These are phyloP conservation scores for Cheilosia vulpina DNA, from an alignment of 2,888 invertebrate species.

Conservation along the genomic window DNA sequence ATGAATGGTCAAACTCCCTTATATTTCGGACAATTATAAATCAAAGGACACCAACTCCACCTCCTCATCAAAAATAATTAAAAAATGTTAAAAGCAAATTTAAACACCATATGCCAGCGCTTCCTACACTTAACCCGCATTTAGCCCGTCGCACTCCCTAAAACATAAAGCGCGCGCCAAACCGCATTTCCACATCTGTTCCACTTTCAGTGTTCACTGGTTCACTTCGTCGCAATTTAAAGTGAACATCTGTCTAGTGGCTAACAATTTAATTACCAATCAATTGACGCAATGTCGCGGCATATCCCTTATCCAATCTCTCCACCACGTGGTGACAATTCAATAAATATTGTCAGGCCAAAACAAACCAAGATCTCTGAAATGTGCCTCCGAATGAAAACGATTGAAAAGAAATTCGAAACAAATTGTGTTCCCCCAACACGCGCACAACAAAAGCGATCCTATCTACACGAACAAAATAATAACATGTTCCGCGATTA, in stretches of 20 bases:
- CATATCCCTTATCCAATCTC: constrained; percentile 36
- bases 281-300: constrained; percentile 63
- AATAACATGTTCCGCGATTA: constrained; percentile 53
- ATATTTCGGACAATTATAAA: no score
- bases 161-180: constrained; percentile 9
- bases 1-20: no score
- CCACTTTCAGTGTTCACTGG: background rate
- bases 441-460: constrained; percentile 9
- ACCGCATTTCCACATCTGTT: constrained; percentile 35
- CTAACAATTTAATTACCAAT: constrained; percentile 70
- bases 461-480: constrained; percentile 24
- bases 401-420: constrained; percentile 36
- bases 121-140: constrained; percentile 7
- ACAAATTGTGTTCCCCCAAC: constrained; percentile 52
- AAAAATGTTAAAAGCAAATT: constrained; percentile 4
- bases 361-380: constrained; percentile 15
- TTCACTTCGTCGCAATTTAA: constrained; percentile 25
- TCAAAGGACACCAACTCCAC: background rate
- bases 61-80: constrained; percentile 4
- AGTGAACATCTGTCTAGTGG: constrained; percentile 64
- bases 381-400: constrained; percentile 19
- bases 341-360: constrained; percentile 20
- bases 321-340: background rate
- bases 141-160: background rate
- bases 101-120: constrained; percentile 15